phyloP scores from a whole-genome alignment of 2,888 invertebrate genomes.

The Drosophila multiciliata region DNA sequence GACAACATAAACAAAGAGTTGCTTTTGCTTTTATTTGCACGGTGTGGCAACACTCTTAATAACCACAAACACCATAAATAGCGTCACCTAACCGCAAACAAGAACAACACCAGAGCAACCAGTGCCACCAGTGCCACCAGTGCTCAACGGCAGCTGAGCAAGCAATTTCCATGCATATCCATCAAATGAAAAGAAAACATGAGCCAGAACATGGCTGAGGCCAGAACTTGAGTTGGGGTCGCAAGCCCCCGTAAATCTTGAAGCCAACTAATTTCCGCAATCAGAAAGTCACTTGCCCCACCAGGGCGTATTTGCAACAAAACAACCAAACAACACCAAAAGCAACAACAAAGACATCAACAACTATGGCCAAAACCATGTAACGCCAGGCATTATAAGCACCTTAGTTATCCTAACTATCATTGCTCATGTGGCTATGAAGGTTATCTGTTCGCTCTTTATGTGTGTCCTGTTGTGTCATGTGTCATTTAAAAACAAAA shows the following conservation, averaged over 20 bases:
- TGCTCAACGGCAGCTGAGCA: slow-evolving; percentile 44
- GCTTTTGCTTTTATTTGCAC: slow-evolving; percentile 66
- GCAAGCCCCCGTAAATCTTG: slow-evolving; percentile 51
- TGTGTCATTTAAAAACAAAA: slow-evolving; percentile 62
- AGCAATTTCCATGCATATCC: slow-evolving; percentile 73
- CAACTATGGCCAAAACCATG: slow-evolving; percentile 26
- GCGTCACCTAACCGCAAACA: slow-evolving; percentile 52
- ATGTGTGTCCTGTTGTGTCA: slow-evolving; percentile 34
- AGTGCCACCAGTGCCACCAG: not conserved
- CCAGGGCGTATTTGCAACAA: slow-evolving; percentile 67
- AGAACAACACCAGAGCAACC: slow-evolving; percentile 17
- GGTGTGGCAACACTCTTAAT: slow-evolving; percentile 72
- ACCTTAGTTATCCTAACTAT: slow-evolving; percentile 53
- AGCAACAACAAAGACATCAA: slow-evolving; percentile 13
- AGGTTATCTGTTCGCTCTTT: slow-evolving; percentile 31
- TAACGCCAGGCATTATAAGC: slow-evolving; percentile 42
- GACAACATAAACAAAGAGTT: slow-evolving; percentile 6
- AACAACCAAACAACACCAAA: slow-evolving; percentile 23
- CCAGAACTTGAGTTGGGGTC: not conserved
- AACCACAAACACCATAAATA: slow-evolving; percentile 74
- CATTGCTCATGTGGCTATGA: slow-evolving; percentile 59
- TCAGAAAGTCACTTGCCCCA: slow-evolving; percentile 73
- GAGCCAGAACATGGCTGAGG: slow-evolving; percentile 11
- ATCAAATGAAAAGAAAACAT: slow-evolving; percentile 70
- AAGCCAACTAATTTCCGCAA: slow-evolving; percentile 75